Base-by-base conservation (phyloP, 2,888 invertebrate genomes). In the Conistra vaccinii region DNA sequence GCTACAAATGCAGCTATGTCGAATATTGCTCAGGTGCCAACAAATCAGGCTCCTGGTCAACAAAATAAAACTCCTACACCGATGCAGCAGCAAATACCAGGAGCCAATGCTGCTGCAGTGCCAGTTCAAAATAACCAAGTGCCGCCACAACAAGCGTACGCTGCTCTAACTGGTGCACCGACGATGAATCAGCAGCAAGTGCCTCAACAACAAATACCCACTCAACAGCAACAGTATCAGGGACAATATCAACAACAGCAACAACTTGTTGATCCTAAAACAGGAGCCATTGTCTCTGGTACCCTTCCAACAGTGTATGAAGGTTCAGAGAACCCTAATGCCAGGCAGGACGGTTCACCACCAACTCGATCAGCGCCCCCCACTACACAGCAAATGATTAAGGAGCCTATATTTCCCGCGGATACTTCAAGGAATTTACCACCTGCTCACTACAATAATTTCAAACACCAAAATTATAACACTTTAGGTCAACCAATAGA, bases 401-500 rank as follows among this genome's bases (percentile, higher is more conserved):
- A 89, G 83, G 96, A 95, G 55, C 93, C 93, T 12, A 92, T 95
- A 87, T 91, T 92, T 35, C 95, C 96, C 12, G 93, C 87, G 1
- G 93, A 94, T 74, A 92, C 88, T 58, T 90, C 93, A 48, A 91
- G 80, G 72, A 89, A 89, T 80, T 61, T 83, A 26, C 69, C 83
- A 48, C 76, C 84, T 65, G 71, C 83, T 67, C 73, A 85, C 7
- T 66, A 78, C 12, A 73, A 70, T 48, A 62, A 51, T 62, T 73
- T 83, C 32, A 90, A 87, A 61, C 84, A 81, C 3, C 78, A 89
- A 74, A 86, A 80, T 42, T 82, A 92, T 76, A 96, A 96, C 73
- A 95, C 95, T n/a, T 89, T 96, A 53, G 96, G 96, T 5, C 96
- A 96, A 80, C 95, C 95, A 39, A 87, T 96, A 42, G 90, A 95